A percentile compares a stretch with the other conserved stretches of the same genome.
These are phyloP conservation scores for Poeciliopsis turneri DNA, from an alignment of 2,797 vertebrate species.

Conservation along the genomic window DNA sequence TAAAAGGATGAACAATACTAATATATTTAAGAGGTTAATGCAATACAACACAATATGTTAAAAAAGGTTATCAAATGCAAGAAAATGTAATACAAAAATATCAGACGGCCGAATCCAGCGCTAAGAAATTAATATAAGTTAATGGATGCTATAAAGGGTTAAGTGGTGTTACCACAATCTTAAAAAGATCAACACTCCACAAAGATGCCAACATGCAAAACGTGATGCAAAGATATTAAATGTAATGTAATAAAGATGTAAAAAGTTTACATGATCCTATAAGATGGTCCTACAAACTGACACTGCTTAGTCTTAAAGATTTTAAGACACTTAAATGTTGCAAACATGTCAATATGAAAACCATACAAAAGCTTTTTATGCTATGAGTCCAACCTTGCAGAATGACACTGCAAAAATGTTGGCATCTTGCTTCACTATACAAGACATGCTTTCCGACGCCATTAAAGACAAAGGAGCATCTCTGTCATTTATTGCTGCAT, in stretches of 20 bases:
- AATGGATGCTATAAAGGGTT: neutral
- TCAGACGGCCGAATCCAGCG: neutral
- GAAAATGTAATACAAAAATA: neutral
- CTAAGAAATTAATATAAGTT: neutral
- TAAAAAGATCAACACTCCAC: neutral
- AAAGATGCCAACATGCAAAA: neutral
- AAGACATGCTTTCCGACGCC: neutral
- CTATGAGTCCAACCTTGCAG: neutral
- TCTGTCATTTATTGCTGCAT: neutral
- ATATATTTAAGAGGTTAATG: neutral
- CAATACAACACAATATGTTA: no score
- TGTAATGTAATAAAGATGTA: neutral
- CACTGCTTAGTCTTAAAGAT: neutral
- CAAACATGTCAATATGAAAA: neutral
- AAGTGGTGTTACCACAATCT: neutral
- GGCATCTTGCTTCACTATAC: neutral
- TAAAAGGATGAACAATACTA: neutral
- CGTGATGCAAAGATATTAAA: neutral
- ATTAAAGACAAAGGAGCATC: neutral
- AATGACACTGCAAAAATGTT: neutral
- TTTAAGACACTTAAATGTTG: neutral
- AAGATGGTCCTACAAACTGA: neutral
- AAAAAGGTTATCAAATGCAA: no score
- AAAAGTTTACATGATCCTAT: neutral
- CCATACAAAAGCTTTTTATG: neutral